Evolutionary conservation across 2,888 invertebrate genomes (phyloP).

Genomic region (Thera obeliscata): DNA sequence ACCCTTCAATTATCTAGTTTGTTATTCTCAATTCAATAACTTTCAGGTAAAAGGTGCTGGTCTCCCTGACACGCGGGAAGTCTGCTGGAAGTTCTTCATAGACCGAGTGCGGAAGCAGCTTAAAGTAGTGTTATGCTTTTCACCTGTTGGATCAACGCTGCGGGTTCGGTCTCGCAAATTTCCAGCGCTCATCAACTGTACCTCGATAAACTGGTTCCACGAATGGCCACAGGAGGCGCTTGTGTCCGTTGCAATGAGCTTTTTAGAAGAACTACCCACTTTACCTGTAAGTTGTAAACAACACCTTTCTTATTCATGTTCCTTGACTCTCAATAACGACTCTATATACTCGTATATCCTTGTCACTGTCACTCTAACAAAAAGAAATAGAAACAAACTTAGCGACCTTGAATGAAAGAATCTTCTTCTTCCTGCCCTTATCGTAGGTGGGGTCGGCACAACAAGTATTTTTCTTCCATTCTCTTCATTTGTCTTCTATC

Average conservation of each 20-base stretch:
- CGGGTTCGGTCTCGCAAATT: constrained; percentile 96
- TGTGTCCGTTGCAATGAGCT: constrained; percentile 95
- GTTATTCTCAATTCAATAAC: no score
- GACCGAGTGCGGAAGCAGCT: constrained; percentile 95
- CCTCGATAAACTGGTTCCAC: constrained; percentile 99
- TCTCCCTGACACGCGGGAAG: constrained; percentile 95
- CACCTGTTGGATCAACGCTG: constrained; percentile 97
- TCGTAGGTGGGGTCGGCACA: no score
- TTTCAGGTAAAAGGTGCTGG: constrained; percentile 92
- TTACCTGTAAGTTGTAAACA: constrained; percentile 86
- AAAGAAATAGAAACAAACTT: no score
- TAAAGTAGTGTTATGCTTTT: constrained; percentile 98
- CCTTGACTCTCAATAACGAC: no score
- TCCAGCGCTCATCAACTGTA: constrained; percentile 97
- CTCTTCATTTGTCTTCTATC: no score
- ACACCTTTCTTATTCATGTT: no score
- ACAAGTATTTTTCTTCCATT: no score
- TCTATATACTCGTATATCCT: no score
- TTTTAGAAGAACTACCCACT: constrained; percentile 91
- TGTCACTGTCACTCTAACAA: no score
- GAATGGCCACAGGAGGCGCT: constrained; percentile 99
- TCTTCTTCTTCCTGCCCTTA: no score
- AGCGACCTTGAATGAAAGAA: no score
- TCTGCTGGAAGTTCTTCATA: constrained; percentile 99
- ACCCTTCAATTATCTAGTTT: no score